phyloP scores from a whole-genome alignment of 2,888 invertebrate species.

The Argyresthia albistria region DNA sequence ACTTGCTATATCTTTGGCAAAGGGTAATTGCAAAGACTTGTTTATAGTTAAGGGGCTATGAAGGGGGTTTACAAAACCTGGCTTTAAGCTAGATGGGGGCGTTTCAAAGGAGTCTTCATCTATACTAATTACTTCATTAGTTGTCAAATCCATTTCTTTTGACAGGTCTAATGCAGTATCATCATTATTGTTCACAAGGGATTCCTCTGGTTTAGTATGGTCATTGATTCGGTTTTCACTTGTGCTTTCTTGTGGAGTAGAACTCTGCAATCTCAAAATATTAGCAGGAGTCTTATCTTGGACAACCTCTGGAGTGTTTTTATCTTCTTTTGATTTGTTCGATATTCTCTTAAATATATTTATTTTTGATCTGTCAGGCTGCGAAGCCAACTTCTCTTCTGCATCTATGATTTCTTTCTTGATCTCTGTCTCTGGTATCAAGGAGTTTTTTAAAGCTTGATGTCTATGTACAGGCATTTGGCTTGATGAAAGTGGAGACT shows the following conservation, averaged over 20 bases:
- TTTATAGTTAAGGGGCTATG: slow-evolving; percentile 49
- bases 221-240: slow-evolving; percentile 35
- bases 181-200: slow-evolving; percentile 65
- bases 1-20: slow-evolving; percentile 67
- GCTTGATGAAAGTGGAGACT: slow-evolving; percentile 54
- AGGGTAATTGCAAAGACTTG: slow-evolving; percentile 57
- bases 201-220: slow-evolving; percentile 46
- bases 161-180: slow-evolving; percentile 64
- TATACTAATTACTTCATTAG: slow-evolving; percentile 62
- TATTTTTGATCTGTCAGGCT: slow-evolving; percentile 88
- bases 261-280: slow-evolving; percentile 55
- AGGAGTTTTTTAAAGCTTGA: slow-evolving; percentile 32
- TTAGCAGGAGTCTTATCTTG: slow-evolving; percentile 42
- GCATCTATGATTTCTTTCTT: slow-evolving; percentile 67
- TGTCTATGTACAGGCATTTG: slow-evolving; percentile 42
- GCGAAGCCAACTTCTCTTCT: slow-evolving; percentile 78
- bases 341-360: slow-evolving; percentile 92
- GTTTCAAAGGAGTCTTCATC: slow-evolving; percentile 61
- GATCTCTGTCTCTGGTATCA: slow-evolving; percentile 48
- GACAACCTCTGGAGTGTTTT: slow-evolving; percentile 49
- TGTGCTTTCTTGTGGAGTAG: slow-evolving; percentile 30
- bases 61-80: slow-evolving; percentile 27
- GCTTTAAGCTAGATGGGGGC: slow-evolving; percentile 30
- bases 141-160: slow-evolving; percentile 60
- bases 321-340: slow-evolving; percentile 79